Evolutionary conservation across 2,113 vertebrate species (phyloP), one percentile per base, ranked within the genome.

Genomic region (Aldabrachelys gigantea): DNA sequence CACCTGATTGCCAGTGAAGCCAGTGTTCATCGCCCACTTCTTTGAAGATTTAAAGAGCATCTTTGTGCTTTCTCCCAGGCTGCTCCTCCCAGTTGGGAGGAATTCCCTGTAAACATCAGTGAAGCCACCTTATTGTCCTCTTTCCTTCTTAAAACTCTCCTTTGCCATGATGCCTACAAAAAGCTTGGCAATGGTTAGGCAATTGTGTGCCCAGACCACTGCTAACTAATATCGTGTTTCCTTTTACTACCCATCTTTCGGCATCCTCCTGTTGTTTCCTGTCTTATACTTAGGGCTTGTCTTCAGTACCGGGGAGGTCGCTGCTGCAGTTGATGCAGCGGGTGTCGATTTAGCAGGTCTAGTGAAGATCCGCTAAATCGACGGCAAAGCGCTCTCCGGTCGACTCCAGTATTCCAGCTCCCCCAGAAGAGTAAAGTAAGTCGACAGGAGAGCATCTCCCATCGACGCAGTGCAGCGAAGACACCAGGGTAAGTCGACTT

Each of bases 21-120:
- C 56, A 72, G 81, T 44, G 94, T 92, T 95, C 76, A 27, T 78
- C 24, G 10, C 72, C 41, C 72, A 11, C 38, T 41, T 25, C 22
- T 44, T 76, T 25, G 11, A 76, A 76, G 41, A 25, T 2, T 38
- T 76, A 76, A 76, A 22, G 80, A 86, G 84, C 19, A 1, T 53
- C 62, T 8, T 2, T 75, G 22, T 80, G 57, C n/a, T 97, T 89
- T 79, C 80, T 87, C 91, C 50, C 49, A 49, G 80, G 89, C 49
- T 83, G 82, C 52, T 81, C 91, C 91, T 92, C 87, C 82, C 69
- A n/a, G 82, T 79, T 94, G 41, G 52, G 82, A 93, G 52, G 41
- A 85, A 2, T 85, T 12, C 5, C 12, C 25, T 47, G 6, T 78
- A 44, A 44, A 47, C 91, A 54, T 24, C 35, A 81, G 85, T 69